Percentiles rank a stretch among this genome's conserved stretches.
Evolutionary conservation across 2,888 invertebrate species (phyloP).

Genomic region (Sisyra nigra): DNA sequence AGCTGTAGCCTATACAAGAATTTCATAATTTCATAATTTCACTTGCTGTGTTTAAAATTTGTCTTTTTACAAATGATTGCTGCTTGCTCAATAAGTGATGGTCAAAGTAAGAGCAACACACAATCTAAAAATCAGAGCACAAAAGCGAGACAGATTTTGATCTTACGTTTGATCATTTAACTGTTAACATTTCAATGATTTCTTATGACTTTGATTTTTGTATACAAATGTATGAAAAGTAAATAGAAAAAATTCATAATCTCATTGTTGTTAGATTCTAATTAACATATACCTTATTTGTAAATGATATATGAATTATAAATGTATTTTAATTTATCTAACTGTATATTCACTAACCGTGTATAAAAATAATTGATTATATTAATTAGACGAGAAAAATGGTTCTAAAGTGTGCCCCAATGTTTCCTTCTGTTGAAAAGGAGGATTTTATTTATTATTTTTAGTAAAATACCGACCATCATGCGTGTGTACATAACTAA

Average conservation of each 20-base stretch:
- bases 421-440: background rate
- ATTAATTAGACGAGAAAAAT: conserved; percentile 1
- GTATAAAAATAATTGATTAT: conserved; percentile 3
- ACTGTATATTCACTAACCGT: background rate
- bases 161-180: no score
- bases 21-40: background rate
- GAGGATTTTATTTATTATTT: background rate
- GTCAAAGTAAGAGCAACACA: no score
- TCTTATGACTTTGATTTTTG: no score
- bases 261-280: background rate
- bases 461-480: conserved; percentile 3
- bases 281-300: background rate
- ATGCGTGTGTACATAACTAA: conserved; percentile 4
- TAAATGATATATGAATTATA: background rate
- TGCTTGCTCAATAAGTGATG: no score
- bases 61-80: no score
- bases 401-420: conserved; percentile 7
- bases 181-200: no score
- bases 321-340: conserved; percentile 3
- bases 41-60: background rate
- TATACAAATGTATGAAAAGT: background rate
- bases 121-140: no score
- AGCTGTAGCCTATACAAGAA: no score
- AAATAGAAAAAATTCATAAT: background rate
- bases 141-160: no score